A percentile compares a stretch with the other conserved stretches of the same genome.
These are phyloP conservation scores for Eupeodes luniger DNA, from an alignment of 2,888 invertebrate genomes.

Conservation along the genomic window DNA sequence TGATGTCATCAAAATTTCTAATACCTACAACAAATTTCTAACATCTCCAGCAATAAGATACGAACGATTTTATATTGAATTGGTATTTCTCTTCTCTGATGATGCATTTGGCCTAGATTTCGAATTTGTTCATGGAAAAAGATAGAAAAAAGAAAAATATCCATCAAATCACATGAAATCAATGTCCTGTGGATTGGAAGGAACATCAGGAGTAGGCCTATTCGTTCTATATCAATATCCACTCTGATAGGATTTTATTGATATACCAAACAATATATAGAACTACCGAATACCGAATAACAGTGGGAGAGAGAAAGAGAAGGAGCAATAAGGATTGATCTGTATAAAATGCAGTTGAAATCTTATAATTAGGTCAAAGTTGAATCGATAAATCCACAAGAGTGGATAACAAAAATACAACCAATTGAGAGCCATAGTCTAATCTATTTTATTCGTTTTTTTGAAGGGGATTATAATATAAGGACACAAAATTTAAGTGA, in stretches of 20 bases:
- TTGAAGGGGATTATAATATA: no score
- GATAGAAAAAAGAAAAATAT: conserved; percentile 18
- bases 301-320: neutral
- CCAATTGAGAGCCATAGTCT: no score
- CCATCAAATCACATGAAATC: conserved; percentile 24
- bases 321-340: no score
- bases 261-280: neutral
- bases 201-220: neutral
- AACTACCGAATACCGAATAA: neutral
- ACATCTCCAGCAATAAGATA: neutral
- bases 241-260: conserved; percentile 1
- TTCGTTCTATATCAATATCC: conserved; percentile 2
- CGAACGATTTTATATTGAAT: neutral
- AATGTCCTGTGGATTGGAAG: neutral
- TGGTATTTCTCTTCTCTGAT: neutral
- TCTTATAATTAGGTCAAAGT: conserved; percentile 55
- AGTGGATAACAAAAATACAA: no score
- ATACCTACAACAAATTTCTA: neutral
- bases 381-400: conserved; percentile 41
- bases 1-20: neutral
- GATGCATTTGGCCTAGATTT: conserved; percentile 14
- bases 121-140: conserved; percentile 23
- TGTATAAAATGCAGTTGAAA: conserved; percentile 20
- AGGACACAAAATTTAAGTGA: no score
- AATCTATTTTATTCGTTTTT: no score